These are phyloP conservation scores for Lordiphosa collinella DNA, from an alignment of 1,140 invertebrate species.

Conservation along the genomic window DNA sequence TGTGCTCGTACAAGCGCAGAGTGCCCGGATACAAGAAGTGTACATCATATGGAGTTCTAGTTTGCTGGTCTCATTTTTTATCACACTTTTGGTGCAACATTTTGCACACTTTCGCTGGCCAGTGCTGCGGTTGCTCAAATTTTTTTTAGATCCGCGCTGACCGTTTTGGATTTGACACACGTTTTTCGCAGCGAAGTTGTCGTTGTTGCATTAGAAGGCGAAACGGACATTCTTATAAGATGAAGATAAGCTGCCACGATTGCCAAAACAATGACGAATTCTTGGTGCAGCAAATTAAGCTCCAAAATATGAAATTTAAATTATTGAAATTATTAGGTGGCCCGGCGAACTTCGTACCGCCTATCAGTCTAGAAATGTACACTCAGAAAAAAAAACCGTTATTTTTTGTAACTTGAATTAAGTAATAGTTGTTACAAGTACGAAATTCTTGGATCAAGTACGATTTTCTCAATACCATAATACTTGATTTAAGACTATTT, in stretches of 20 bases:
- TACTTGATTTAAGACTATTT: no score
- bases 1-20: conserved; percentile 7
- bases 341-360: no score
- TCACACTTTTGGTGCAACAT: conserved; percentile 33
- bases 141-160: conserved; percentile 30
- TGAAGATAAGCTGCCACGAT: conserved; percentile 1
- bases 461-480: no score
- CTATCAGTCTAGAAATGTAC: no score
- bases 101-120: conserved; percentile 61
- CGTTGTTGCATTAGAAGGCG: conserved; percentile 24
- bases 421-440: no score
- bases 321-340: no score
- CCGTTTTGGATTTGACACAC: conserved; percentile 48
- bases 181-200: conserved; percentile 26
- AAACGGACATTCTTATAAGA: conserved; percentile 41
- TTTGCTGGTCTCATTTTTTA: conserved; percentile 17
- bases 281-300: neutral
- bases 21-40: conserved; percentile 16
- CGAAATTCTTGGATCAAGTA: no score
- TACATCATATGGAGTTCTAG: conserved; percentile 34
- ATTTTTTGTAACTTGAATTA: no score
- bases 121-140: conserved; percentile 25
- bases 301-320: no score
- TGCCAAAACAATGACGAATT: neutral
- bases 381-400: no score